These are phyloP conservation scores for Agrochola lota DNA, from an alignment of 2,888 invertebrate species.

Conservation along the genomic window DNA sequence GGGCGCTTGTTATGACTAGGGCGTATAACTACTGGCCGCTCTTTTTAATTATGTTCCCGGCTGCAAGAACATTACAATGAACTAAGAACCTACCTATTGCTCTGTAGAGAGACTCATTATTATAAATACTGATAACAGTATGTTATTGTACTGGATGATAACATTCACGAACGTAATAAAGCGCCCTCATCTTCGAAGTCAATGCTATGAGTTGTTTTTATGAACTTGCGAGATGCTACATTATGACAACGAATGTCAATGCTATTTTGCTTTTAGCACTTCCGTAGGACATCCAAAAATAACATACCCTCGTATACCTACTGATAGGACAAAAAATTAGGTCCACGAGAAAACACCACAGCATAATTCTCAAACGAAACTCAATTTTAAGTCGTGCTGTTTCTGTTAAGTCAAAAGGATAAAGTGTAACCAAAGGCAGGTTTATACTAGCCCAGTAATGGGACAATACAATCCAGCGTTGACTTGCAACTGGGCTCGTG, in stretches of 20 bases:
- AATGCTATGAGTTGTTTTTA: conserved; percentile 4
- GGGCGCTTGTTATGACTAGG: too few species aligned
- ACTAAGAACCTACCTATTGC: conserved; percentile 15
- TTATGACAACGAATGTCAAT: background rate
- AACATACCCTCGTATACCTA: too few species aligned
- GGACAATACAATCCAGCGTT: too few species aligned
- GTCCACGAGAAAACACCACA: too few species aligned
- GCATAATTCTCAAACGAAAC: background rate
- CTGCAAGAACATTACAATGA: conserved; percentile 9
- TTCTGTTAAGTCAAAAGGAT: background rate
- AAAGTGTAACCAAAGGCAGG: background rate
- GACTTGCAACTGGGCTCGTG: too few species aligned
- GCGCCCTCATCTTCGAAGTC: conserved; percentile 6
- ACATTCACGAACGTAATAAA: conserved; percentile 13
- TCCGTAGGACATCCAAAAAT: too few species aligned
- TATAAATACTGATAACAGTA: conserved; percentile 41
- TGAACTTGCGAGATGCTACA: background rate
- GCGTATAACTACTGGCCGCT: background rate
- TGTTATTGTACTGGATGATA: conserved; percentile 50
- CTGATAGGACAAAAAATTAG: too few species aligned
- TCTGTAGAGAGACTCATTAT: conserved; percentile 34
- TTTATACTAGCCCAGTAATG: too few species aligned
- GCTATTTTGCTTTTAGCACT: too few species aligned
- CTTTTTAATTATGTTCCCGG: background rate
- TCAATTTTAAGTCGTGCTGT: background rate